Base-by-base conservation (phyloP, 2,113 vertebrate species). In the Coracopsis vasa region DNA sequence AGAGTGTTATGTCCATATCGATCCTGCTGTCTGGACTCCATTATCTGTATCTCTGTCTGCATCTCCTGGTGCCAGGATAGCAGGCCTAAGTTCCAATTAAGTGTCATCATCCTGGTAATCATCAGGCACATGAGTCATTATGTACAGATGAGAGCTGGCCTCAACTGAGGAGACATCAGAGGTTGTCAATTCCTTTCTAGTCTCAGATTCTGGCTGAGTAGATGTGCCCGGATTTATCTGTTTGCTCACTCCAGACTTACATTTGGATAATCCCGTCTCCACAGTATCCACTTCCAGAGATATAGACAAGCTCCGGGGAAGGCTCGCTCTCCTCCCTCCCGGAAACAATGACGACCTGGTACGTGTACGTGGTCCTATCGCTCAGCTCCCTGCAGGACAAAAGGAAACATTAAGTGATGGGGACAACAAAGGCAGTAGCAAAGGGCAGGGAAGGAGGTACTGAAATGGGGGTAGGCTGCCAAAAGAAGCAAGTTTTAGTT, bases 241-340 rank as follows among this genome's bases (percentile, higher is more conserved):
- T 86, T 91, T 94, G 85, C 54, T 86, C 0, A 0, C 45, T 58
- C 23, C 61, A 85, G 65, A 96, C 98, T 98, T 98, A 99, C 99
- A 96, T 99, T 97, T 99, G 99, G 91, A 99, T 99, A 67, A 97
- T 95, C 79, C 99, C 99, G 6, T 99, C 99, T 14, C 99, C 99
- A 31, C 99, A 99, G 97, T 99, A 99, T 18, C 98, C 98, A 2
- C 98, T 98, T 69, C 99, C 99, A 18, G 99, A 98, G 74, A 98
- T 39, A 23, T 99, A 99, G 12, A 97, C 37, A 29, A 99, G 97
- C 1, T 95, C 92, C 1, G 99, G 99, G 4, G 99, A 99, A 5
- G 98, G 98, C 73, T 99, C 99, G 5, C 99, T 99, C 74, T 99
- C 98, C 56, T 98, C 98, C 11, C 4, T 80, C 87, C 98, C 98